Base-by-base conservation (phyloP, 2,113 vertebrate genomes). In the Pithys albifrons region DNA sequence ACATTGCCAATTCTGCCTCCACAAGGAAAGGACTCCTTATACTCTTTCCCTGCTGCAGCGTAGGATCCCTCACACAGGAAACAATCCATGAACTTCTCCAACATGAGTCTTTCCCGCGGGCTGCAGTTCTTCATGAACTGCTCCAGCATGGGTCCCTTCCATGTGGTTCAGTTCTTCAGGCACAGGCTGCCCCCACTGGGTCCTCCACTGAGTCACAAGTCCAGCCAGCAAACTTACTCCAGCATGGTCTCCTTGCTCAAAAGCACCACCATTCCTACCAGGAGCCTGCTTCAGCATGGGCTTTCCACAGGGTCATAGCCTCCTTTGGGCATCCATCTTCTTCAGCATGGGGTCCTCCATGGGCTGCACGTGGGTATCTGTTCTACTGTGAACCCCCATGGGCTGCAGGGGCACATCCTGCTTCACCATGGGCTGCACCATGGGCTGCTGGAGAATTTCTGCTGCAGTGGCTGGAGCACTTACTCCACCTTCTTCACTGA, bases 101-200 rank as follows among this genome's bases (percentile, higher is more conserved):
- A 11, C 12, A 39, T 2, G 3, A n/a, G 33, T 39, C 23, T 15
- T 59, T 74, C 46, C 28, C 46, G 39, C 0, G 0, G 23, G 23
- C 52, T 45, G 45, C 45, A 19, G 23, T 67, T 81, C 46, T 52
- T 66, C 33, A 37, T 37, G 6, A 37, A 37, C 57, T 89, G 59
- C 15, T 33, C 37, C 8, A 8, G 14, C 48, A 3, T 66, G 45
- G 12, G 19, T 66, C 51, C 6, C 17, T 33, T 58, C 55, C 58
- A 22, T 37, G 17, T 41, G 43, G 20, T 37, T 80, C 25, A 43
- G 66, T 57, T 31, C 67, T 57, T 31, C 41, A 58, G 43, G 51
- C 16, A 23, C 52, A 67, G 37, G 3, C 35, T 86, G 35, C 31
- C 66, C 43, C 35, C 35, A 22, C 25, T 20, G 49, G 13, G 41